A percentile compares a stretch with the other conserved stretches of the same genome.
Conservation (phyloP, 2,113 vertebrate genomes). For the Turnix velox region DNA sequence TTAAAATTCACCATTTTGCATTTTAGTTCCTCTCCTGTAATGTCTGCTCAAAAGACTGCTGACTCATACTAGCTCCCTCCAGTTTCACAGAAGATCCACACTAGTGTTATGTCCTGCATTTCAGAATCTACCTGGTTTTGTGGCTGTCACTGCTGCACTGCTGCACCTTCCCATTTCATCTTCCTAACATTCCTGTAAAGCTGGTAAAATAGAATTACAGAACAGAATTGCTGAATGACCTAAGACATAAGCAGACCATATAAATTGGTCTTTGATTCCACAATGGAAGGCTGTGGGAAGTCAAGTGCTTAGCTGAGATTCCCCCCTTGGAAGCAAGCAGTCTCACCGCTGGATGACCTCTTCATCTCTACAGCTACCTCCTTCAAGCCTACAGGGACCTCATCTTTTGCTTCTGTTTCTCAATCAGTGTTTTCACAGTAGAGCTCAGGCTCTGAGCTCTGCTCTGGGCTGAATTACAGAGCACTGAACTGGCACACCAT, state of each 20-base stretch:
- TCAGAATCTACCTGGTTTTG: background rate
- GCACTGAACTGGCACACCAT: background rate
- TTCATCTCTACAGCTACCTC: background rate
- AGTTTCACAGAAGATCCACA: background rate
- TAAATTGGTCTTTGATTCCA: background rate
- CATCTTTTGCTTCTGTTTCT: constrained; percentile 43
- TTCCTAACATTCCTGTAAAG: background rate
- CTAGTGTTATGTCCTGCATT: background rate
- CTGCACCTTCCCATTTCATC: background rate
- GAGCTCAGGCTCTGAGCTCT: background rate
- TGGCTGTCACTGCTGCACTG: background rate
- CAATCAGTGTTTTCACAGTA: background rate
- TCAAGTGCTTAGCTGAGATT: background rate
- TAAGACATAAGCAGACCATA: background rate
- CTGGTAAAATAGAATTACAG: background rate
- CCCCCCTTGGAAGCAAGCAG: background rate
- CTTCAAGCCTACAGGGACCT: background rate
- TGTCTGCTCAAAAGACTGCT: background rate
- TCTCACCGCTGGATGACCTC: constrained; percentile 4
- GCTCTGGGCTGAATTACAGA: background rate
- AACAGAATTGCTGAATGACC: too few species aligned
- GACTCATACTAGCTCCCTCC: background rate
- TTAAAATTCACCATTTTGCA: background rate
- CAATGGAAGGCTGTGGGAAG: background rate
- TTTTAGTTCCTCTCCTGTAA: background rate